Evolutionary conservation across 2,113 vertebrate genomes (phyloP).

Genomic region (Ptilorrhoa leucosticta): DNA sequence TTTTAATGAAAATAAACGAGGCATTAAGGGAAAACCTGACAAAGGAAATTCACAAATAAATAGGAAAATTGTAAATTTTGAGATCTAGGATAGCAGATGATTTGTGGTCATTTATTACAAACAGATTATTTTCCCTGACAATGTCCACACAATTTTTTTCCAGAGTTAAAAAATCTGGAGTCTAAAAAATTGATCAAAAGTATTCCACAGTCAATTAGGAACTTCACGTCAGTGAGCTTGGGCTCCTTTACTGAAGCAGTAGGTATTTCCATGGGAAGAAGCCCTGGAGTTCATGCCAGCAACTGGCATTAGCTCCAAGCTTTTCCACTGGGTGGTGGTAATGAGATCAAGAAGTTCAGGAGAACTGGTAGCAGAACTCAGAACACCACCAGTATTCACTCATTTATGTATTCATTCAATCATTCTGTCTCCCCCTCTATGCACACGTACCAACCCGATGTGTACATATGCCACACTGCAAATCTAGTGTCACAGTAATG

Average conservation of each 20-base stretch:
- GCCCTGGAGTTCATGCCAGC: neutral
- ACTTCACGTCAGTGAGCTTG: neutral
- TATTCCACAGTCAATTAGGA: neutral
- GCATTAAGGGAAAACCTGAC: neutral
- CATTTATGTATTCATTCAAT: neutral
- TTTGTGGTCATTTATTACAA: neutral
- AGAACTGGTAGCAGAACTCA: neutral
- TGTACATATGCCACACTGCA: neutral
- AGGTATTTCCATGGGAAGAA: neutral
- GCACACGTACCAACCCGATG: accelerated
- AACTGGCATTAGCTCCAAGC: neutral
- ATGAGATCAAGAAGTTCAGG: conserved; percentile 19
- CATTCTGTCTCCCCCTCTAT: neutral
- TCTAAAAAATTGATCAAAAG: neutral
- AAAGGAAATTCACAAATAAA: neutral
- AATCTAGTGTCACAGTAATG: neutral
- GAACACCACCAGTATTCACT: neutral
- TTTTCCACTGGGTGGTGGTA: conserved; percentile 37
- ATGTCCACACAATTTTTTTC: neutral
- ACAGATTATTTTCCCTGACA: neutral
- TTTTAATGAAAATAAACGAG: neutral
- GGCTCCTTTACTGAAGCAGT: neutral
- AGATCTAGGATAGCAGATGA: neutral
- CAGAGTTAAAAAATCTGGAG: neutral
- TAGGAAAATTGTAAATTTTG: neutral